Percentiles rank a stretch among this genome's conserved stretches.
These are phyloP conservation scores for Eonycteris spelaea DNA, from an alignment of 2,113 vertebrate species.

Conservation along the genomic window DNA sequence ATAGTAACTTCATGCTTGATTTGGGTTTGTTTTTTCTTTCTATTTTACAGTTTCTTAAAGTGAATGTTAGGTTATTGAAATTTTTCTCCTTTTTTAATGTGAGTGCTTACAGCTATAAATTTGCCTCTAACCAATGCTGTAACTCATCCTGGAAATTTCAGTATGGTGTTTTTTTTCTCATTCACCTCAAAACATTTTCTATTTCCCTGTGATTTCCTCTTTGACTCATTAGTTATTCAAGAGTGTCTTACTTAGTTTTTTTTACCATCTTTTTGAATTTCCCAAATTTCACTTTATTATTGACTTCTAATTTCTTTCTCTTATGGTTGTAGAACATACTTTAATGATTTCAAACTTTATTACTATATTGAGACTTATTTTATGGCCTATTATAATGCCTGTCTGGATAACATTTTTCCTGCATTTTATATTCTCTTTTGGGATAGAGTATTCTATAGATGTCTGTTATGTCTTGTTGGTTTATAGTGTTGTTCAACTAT, in stretches of 20 bases:
- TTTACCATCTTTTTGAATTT: not conserved
- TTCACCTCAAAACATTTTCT: not conserved
- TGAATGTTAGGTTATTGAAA: not conserved
- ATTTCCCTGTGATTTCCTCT: not conserved
- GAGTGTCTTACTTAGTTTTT: not conserved
- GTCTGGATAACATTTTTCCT: not conserved
- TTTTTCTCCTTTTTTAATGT: not conserved
- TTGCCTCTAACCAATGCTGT: not conserved
- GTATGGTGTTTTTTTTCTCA: not conserved
- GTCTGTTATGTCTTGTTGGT: not conserved
- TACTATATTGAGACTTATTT: not conserved
- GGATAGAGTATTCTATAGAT: not conserved
- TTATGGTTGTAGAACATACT: not conserved
- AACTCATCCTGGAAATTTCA: not conserved
- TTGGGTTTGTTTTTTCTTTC: not conserved
- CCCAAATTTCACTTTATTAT: not conserved
- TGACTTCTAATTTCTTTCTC: not conserved
- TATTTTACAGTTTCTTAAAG: not conserved
- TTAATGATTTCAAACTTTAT: not conserved
- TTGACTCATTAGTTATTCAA: not conserved
- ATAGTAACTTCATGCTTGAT: not conserved
- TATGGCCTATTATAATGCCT: not conserved
- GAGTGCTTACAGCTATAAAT: not conserved
- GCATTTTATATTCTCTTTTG: not conserved
- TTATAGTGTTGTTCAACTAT: not conserved